These are phyloP conservation scores for Anguilla megastoma DNA, from an alignment of 2,797 vertebrate genomes.

Conservation along the genomic window DNA sequence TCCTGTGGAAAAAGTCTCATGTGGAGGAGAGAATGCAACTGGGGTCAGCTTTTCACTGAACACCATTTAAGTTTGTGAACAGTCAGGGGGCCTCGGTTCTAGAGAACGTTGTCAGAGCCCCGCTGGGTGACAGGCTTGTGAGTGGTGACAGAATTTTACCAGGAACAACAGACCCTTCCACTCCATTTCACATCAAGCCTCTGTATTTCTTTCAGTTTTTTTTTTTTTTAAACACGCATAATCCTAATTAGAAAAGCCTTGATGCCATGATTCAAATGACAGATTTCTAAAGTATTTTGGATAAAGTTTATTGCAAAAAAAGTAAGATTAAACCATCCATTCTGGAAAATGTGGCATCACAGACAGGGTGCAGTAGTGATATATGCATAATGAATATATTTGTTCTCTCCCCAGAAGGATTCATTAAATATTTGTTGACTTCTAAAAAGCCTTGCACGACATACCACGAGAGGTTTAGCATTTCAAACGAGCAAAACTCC, in stretches of 20 bases:
- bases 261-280: not conserved
- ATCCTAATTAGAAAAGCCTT: not conserved
- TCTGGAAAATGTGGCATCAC: conserved; percentile 34
- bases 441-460: conserved; percentile 66
- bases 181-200: not conserved
- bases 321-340: not conserved
- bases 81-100: not conserved
- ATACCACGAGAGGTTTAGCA: conserved; percentile 60
- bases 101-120: not conserved
- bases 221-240: not conserved
- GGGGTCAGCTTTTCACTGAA: not conserved
- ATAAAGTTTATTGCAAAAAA: not conserved
- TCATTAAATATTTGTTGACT: conserved; percentile 70
- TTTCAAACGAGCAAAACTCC: conserved; percentile 54
- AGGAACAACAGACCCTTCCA: not conserved
- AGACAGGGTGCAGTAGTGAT: conserved; percentile 49
- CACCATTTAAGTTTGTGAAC: not conserved
- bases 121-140: not conserved
- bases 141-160: not conserved
- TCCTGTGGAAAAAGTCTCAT: not conserved
- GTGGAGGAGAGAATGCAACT: not conserved
- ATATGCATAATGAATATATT: conserved; percentile 63
- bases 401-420: conserved; percentile 52
- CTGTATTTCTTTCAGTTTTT: not conserved
- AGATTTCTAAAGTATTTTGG: not conserved